Evolutionary conservation across 2,113 vertebrate species (phyloP).

Genomic region (Scalopus aquaticus): DNA sequence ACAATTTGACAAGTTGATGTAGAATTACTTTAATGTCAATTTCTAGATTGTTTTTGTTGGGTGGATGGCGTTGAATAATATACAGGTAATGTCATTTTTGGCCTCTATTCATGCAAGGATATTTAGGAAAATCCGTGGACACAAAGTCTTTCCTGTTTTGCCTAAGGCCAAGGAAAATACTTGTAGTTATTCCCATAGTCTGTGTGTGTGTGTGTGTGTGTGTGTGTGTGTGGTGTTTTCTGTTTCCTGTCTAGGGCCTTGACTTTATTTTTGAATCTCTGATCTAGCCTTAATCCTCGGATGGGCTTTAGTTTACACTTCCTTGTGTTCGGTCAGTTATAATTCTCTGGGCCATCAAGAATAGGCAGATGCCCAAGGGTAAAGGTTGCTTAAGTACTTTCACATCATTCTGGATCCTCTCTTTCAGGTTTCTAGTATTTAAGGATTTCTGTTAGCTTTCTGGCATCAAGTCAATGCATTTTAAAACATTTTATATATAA

Average conservation of each 20-base stretch:
- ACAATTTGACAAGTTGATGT: neutral
- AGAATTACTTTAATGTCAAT: neutral
- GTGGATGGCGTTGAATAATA: neutral
- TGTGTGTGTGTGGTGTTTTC: neutral
- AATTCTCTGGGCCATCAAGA: neutral
- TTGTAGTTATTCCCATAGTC: neutral
- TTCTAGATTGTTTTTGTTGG: neutral
- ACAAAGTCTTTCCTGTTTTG: neutral
- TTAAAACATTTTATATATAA: neutral
- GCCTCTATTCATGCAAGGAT: neutral
- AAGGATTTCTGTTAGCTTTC: constrained; percentile 23
- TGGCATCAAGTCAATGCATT: constrained; percentile 23
- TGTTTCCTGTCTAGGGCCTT: neutral
- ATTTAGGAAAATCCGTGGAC: neutral
- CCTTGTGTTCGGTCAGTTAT: neutral
- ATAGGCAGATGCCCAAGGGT: neutral
- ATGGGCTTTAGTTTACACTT: neutral
- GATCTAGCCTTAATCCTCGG: neutral
- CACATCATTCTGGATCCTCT: neutral
- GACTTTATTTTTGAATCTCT: constrained; percentile 14
- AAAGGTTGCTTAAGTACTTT: neutral
- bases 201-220: neutral
- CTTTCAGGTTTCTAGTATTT: neutral
- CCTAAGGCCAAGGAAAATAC: neutral
- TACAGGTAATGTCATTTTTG: neutral